Conservation (phyloP, 2,113 vertebrate species). For the Mobula hypostoma region DNA sequence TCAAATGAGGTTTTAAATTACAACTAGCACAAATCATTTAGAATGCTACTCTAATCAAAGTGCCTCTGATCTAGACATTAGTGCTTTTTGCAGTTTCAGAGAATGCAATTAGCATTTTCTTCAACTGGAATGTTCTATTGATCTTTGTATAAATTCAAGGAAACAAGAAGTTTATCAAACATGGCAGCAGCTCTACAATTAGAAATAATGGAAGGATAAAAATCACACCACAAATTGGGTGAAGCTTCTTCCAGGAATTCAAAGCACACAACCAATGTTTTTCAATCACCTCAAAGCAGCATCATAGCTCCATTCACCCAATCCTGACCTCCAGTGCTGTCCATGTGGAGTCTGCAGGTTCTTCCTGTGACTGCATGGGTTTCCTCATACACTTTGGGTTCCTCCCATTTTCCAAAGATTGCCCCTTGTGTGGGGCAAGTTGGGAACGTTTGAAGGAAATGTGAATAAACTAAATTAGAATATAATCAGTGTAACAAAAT, state of each 20-base stretch:
- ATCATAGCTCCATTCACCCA: too few species aligned
- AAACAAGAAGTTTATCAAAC: conserved; percentile 10
- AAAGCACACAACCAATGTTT: neutral
- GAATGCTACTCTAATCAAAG: neutral
- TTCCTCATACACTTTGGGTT: too few species aligned
- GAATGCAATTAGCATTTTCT: conserved; percentile 15
- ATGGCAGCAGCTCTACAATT: neutral
- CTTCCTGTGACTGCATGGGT: too few species aligned
- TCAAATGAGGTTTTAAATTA: neutral
- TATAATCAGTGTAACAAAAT: too few species aligned
- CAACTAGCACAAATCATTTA: neutral
- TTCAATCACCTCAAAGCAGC: neutral
- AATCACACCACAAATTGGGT: neutral
- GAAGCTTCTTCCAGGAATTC: neutral
- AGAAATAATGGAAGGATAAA: neutral
- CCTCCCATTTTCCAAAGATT: too few species aligned
- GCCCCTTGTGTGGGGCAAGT: too few species aligned
- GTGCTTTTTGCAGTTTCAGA: neutral
- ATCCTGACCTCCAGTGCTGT: too few species aligned
- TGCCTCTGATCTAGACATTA: too few species aligned
- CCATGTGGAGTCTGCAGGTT: too few species aligned
- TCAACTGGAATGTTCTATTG: neutral
- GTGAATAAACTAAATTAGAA: too few species aligned
- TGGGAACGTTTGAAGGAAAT: too few species aligned
- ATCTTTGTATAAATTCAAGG: neutral